Conservation (phyloP, 2,797 vertebrate genomes). For the Lemur catta region DNA sequence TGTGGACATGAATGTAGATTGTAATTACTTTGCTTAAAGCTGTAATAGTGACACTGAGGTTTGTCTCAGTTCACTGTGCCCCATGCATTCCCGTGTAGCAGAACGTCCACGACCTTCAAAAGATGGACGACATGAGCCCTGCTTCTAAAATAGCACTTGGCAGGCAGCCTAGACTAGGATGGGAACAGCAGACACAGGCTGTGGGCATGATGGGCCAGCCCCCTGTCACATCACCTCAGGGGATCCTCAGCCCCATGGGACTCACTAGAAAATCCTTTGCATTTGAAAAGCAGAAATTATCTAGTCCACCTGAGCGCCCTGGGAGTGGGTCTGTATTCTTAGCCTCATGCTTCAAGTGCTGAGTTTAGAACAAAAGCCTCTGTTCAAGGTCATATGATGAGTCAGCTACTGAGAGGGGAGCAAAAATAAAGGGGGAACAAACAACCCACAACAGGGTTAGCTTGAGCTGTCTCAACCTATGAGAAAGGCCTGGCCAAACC, state of each 20-base stretch:
- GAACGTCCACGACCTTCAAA: constrained; percentile 71
- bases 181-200: constrained; percentile 65
- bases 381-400: constrained; percentile 71
- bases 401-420: constrained; percentile 54
- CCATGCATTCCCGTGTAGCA: constrained; percentile 56
- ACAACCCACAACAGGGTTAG: constrained; percentile 39
- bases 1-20: background rate
- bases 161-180: constrained; percentile 69
- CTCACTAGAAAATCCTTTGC: constrained; percentile 68
- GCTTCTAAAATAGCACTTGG: constrained; percentile 76
- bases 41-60: constrained; percentile 19
- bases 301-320: constrained; percentile 67
- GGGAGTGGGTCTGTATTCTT: constrained; percentile 60
- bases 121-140: constrained; percentile 50
- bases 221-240: constrained; percentile 73
- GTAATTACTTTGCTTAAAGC: constrained; percentile 20
- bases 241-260: constrained; percentile 64
- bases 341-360: constrained; percentile 56
- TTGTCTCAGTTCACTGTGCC: constrained; percentile 37
- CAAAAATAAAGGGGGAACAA: constrained; percentile 24
- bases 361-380: constrained; percentile 70
- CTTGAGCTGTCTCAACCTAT: constrained; percentile 21
- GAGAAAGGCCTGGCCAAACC: background rate
- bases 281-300: constrained; percentile 75
- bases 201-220: constrained; percentile 64